A percentile compares a stretch with the other conserved stretches of the same genome.
Evolutionary conservation across 2,113 vertebrate genomes (phyloP).

Genomic region (Cyprinodon tularosa): DNA sequence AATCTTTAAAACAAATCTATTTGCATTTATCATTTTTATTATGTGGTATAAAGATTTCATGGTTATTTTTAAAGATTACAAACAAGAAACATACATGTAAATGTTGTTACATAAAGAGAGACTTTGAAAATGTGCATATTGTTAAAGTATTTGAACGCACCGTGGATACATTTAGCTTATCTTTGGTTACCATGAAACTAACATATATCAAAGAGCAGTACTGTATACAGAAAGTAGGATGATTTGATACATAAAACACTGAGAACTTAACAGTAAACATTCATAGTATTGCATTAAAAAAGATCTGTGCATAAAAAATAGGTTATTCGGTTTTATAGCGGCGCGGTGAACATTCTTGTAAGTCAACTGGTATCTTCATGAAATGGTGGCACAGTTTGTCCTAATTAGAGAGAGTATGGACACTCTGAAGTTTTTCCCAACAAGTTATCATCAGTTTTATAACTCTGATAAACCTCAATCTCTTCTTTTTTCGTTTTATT

Average conservation of each 20-base stretch:
- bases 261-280: conserved; percentile 54
- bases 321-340: background rate
- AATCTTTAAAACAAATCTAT: background rate
- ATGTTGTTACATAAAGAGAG: conserved; percentile 8
- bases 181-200: conserved; percentile 46
- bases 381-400: conserved; percentile 2
- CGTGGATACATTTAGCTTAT: conserved; percentile 58
- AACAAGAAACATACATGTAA: conserved; percentile 22
- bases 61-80: conserved; percentile 3
- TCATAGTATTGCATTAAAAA: conserved; percentile 11
- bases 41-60: conserved; percentile 19
- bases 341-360: conserved; percentile 9
- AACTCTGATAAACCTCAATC: conserved; percentile 49
- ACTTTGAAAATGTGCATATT: conserved; percentile 30
- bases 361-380: conserved; percentile 25
- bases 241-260: conserved; percentile 23
- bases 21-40: conserved; percentile 33
- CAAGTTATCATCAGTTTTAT: conserved; percentile 68
- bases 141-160: conserved; percentile 28
- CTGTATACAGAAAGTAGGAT: conserved; percentile 20
- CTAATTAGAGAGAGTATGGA: conserved; percentile 45
- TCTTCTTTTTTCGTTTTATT: conserved; percentile 62
- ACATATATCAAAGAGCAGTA: conserved; percentile 27
- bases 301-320: conserved; percentile 7
- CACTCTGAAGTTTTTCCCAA: conserved; percentile 77